Evolutionary conservation across 2,113 vertebrate species (phyloP), one percentile per base, ranked within the genome.

Genomic region (Dromiciops gliroides): DNA sequence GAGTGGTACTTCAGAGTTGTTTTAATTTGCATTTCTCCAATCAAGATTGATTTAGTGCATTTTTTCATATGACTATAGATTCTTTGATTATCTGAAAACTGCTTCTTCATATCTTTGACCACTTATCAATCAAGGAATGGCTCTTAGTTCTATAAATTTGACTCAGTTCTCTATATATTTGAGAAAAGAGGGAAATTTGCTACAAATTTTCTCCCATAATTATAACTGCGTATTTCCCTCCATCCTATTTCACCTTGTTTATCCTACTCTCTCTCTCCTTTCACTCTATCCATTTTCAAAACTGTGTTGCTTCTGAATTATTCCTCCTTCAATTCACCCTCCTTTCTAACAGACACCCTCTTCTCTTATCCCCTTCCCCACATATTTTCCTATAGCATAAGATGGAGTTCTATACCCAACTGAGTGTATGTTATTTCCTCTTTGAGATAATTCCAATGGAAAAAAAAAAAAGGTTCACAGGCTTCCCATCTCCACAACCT

Each of bases 401-500:
- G 56, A 67, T 37, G 14, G 11, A 14, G 31, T 67, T 67, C 31
- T 37, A 37, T 37, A 67, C 28, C 56, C 31, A 67, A 37, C 12
- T 37, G 28, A 67, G 31, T 67, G 28, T 37, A 67, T 67, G 28
- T 14, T 37, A 67, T 67, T 67, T 4, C 37, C 56, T 67, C 28
- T 67, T 67, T 67, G 31, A 37, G 10, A 3, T 9, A 67, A 67
- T 37, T 67, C 10, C 56, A 67, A 4, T 67, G 56, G 37, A 2
- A 37, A 67, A 37, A 67, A 67, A 2, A 37, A 67, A 37, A 67
- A 60, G 2, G 10, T 10, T 8, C 7, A 26, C 26, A 9, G 26
- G 10, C 3, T 67, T 26, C 11, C 3, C 11, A 0, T 3, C 11
- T 3, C 12, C 3, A 37, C 60, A 0, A 11, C 53, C 53, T 6